Conservation (phyloP, 2,797 vertebrate genomes). For the Siniperca obscura region DNA sequence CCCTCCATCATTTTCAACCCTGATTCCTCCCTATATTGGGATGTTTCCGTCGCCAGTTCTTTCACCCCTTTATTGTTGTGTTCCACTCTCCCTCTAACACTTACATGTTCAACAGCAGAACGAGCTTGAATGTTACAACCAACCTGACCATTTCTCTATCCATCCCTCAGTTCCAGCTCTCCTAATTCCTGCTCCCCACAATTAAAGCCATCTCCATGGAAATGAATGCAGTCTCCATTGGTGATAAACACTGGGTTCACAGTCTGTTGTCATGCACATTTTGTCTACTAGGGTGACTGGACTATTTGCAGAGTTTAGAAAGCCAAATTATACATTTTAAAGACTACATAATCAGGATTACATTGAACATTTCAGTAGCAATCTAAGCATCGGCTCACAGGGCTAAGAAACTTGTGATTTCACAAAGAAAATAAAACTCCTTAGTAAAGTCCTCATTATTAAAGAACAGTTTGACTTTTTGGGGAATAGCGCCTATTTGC, state of each 20-base stretch:
- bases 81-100: neutral
- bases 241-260: conserved; percentile 51
- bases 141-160: neutral
- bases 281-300: neutral
- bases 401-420: neutral
- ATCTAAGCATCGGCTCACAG: neutral
- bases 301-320: conserved; percentile 11
- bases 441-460: neutral
- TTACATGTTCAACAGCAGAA: neutral
- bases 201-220: conserved; percentile 51
- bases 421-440: neutral
- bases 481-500: neutral
- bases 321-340: neutral
- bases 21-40: neutral
- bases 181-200: conserved; percentile 21
- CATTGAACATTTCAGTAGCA: neutral
- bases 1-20: neutral
- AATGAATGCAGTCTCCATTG: conserved; percentile 35
- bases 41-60: neutral
- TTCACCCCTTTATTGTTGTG: neutral
- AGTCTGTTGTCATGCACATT: conserved; percentile 38
- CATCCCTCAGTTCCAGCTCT: neutral
- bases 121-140: neutral
- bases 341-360: conserved; percentile 6
- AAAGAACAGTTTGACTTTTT: neutral